phyloP scores from a whole-genome alignment of 2,888 invertebrate species.

The Plusia festucae region DNA sequence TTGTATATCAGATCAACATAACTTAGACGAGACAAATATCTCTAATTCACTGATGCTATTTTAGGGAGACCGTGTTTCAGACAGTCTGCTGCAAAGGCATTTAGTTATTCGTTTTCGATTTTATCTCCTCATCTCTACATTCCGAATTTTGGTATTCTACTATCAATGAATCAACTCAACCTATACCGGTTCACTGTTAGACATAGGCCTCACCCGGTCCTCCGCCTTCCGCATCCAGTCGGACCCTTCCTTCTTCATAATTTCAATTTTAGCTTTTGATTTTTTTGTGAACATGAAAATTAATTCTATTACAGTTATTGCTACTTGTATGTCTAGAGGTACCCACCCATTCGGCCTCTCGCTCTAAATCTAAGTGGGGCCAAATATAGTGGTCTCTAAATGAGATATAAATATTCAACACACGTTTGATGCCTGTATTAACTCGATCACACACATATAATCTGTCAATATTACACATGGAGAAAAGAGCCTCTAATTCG shows the following conservation, averaged over 20 bases:
- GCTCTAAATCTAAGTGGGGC: slow-evolving; percentile 11
- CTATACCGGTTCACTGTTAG: too few species aligned
- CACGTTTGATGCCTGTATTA: slow-evolving; percentile 29
- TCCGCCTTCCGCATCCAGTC: neutral
- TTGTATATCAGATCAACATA: too few species aligned
- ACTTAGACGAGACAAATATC: too few species aligned
- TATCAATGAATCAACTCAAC: too few species aligned
- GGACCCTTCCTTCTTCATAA: neutral
- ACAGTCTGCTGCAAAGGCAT: too few species aligned
- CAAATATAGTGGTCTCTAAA: slow-evolving; percentile 20
- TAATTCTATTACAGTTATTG: neutral
- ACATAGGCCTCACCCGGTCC: neutral
- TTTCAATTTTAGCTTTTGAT: neutral
- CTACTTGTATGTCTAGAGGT: neutral
- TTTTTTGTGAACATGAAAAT: neutral
- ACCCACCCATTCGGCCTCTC: slow-evolving; percentile 11
- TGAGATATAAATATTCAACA: slow-evolving; percentile 47
- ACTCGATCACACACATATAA: slow-evolving; percentile 28
- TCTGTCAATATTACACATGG: neutral
- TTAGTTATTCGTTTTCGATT: too few species aligned
- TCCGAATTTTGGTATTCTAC: too few species aligned
- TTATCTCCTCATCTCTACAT: too few species aligned
- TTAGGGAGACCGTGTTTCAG: too few species aligned
- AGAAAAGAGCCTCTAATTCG: neutral
- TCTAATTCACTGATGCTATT: too few species aligned